Evolutionary conservation across 2,113 vertebrate species (phyloP).

Genomic region (Hippocampus guttulatus): DNA sequence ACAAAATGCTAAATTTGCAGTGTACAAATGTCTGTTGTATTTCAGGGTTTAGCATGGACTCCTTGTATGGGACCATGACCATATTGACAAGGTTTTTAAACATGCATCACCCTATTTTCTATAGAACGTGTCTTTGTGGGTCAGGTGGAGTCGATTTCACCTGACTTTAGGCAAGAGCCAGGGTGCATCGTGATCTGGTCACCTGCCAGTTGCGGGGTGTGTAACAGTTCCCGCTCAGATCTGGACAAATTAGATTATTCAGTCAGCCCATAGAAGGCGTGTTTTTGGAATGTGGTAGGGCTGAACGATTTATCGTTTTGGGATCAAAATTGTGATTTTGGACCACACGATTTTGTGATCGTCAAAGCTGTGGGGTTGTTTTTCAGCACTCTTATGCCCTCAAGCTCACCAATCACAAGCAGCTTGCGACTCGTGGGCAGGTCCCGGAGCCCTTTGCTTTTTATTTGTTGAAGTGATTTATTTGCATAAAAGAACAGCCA

Average conservation of each 20-base stretch:
- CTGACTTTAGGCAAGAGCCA: background rate
- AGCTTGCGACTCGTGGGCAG: background rate
- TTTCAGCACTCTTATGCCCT: no score
- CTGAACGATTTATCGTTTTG: background rate
- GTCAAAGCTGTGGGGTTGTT: no score
- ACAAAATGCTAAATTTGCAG: slow-evolving; percentile 30
- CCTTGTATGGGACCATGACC: background rate
- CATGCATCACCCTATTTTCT: background rate
- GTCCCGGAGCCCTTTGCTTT: no score
- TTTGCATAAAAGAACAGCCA: no score
- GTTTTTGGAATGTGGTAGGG: background rate
- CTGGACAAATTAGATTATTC: background rate
- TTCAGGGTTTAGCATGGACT: slow-evolving; percentile 17
- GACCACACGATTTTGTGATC: no score
- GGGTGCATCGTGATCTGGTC: background rate
- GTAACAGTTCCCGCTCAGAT: background rate
- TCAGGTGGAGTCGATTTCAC: background rate
- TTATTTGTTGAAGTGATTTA: no score
- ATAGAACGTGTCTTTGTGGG: background rate
- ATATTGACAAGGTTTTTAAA: background rate
- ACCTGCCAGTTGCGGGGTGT: background rate
- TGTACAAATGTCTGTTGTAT: slow-evolving; percentile 23
- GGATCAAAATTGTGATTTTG: no score
- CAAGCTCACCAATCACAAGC: background rate
- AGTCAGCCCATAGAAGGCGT: background rate